Evolutionary conservation across 2,113 vertebrate species (phyloP), one percentile per base, ranked within the genome.

Genomic region (Excalfactoria chinensis): DNA sequence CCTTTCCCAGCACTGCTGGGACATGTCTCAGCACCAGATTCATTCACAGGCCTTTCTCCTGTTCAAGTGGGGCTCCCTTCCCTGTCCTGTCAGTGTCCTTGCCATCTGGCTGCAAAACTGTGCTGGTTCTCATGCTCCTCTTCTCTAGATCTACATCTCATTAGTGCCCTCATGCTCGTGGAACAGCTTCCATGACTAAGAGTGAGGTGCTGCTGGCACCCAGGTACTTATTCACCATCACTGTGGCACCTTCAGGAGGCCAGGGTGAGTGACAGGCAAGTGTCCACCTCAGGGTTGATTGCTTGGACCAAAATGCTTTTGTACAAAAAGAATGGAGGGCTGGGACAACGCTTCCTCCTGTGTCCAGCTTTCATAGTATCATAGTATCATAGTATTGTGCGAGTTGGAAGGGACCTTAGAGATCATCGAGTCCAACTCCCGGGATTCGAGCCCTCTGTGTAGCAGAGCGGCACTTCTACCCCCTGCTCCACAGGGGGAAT

Each of bases 21-120:
- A 11, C 35, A 58, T 0, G 0, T 3, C 16, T 60, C 43, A 72
- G n/a, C 43, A 44, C 1, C 7, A 44, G 5, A 4, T 22, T 84
- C n/a, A 43, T 67, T 67, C 16, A 1, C 3, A 32, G 32, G 9
- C n/a, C 21, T 89, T 86, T 78, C 22, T 53, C 41, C 55, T 2
- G 43, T 30, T 16, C 58, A 22, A 6, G 7, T 25, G 5, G 7
- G 13, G 7, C 8, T 75, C 8, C 15, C 9, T 79, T 78, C n/a
- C 35, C 40, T 6, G 2, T 28, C 14, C 17, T 20, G 28, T 56
- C n/a, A 1, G 4, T 14, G 26, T 26, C 12, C 66, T 68, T 21
- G 2, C 18, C 37, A 72, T 11, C 48, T 71, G 64, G 25, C 55
- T 86, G 55, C 25, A 49, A 51, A 51, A 15, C 9, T 9, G 3